Evolutionary conservation across 1,140 invertebrate genomes (phyloP).

Genomic region (Polypedilum vanderplanki): DNA sequence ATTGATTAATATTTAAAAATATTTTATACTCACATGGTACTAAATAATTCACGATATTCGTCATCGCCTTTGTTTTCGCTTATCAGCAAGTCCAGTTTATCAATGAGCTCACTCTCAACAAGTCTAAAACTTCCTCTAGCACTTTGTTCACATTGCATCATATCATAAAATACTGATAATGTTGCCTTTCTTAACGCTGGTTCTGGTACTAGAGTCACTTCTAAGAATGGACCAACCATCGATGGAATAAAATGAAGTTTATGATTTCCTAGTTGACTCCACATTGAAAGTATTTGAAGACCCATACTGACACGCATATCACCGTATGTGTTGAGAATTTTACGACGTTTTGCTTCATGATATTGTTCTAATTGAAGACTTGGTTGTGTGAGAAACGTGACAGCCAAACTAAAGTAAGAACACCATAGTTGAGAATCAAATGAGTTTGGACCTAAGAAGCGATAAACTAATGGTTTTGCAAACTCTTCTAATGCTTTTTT

Average conservation of each 20-base stretch:
- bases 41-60: conserved; percentile 83
- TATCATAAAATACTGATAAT: conserved; percentile 91
- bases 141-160: conserved; percentile 88
- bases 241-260: conserved; percentile 84
- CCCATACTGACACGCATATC: conserved; percentile 91
- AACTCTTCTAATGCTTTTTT: conserved; percentile 79
- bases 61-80: conserved; percentile 91
- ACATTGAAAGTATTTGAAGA: conserved; percentile 89
- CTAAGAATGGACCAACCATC: conserved; percentile 89
- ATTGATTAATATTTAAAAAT: background rate
- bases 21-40: conserved; percentile 76
- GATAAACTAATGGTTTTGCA: conserved; percentile 74
- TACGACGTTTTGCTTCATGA: conserved; percentile 67
- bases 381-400: conserved; percentile 81
- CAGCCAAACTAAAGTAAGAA: conserved; percentile 81
- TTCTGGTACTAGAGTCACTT: conserved; percentile 89
- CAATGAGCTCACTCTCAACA: conserved; percentile 87
- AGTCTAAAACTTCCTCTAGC: conserved; percentile 75
- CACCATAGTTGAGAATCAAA: conserved; percentile 72
- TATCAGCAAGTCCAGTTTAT: conserved; percentile 86
- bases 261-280: conserved; percentile 74
- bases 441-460: conserved; percentile 64
- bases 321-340: conserved; percentile 72
- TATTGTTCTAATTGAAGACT: conserved; percentile 80
- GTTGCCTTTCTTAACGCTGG: conserved; percentile 81